Evolutionary conservation across 2,113 vertebrate species (phyloP), one percentile per base, ranked within the genome.

Genomic region (Equus przewalskii): DNA sequence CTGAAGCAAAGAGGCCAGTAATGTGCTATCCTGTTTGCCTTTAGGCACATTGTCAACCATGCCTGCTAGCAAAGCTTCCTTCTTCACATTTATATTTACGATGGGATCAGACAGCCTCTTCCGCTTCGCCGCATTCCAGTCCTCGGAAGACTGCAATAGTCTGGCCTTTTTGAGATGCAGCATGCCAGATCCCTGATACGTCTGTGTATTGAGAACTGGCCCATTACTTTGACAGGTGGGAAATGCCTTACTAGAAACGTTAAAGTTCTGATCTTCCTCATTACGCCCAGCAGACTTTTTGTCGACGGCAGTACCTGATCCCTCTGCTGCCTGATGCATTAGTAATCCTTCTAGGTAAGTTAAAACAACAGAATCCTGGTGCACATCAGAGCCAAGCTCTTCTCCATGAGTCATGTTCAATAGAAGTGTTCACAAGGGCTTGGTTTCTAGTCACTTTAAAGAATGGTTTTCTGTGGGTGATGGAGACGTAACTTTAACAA

Each of bases 351-450:
- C 99, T 99, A 99, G 99, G 99, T 99, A 99, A 99, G 99, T 99
- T 99, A 99, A 98, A 99, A 99, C 99, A 99, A 99, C 98, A 99
- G 99, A 99, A 99, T 99, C 99, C 99, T 99, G 99, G 99, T 99
- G 99, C 99, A 99, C 99, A 99, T 99, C 99, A 99, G 99, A 99
- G 99, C 99, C 99, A 99, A 99, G 99, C 99, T 99, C 99, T 99
- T 99, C 99, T 99, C 99, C 99, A 99, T 99, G 99, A 99, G 99
- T 99, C 99, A 99, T 99, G 99, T 99, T 99, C 99, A 99, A 99
- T 98, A 99, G 97, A 98, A 99, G 99, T 99, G 99, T 99, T 99
- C 99, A 98, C 99, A 99, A 98, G 98, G 98, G 98, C 98, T 98
- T 97, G 98, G 97, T 97, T 98, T 98, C 98, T 98, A 96, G 94